These are phyloP conservation scores for Suncus etruscus DNA, from an alignment of 2,113 vertebrate genomes.

Conservation along the genomic window DNA sequence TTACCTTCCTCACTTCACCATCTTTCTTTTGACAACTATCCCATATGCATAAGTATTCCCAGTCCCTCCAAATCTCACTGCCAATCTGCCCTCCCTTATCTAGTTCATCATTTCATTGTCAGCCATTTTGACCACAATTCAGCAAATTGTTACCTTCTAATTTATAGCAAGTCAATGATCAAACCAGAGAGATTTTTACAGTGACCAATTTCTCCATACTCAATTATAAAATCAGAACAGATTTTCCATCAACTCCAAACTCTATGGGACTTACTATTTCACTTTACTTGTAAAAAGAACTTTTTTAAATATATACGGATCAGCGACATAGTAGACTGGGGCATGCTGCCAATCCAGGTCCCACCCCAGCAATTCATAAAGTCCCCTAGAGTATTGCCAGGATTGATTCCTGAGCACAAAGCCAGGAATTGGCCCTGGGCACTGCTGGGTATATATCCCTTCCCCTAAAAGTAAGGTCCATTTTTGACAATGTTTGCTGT, in stretches of 20 bases:
- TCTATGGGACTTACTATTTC: constrained; percentile 36
- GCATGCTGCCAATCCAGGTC: too few relatives aligned
- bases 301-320: too few relatives aligned
- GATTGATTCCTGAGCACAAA: too few relatives aligned
- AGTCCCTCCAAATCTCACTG: background rate
- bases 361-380: too few relatives aligned
- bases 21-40: background rate
- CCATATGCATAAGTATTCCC: background rate
- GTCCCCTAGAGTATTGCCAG: too few relatives aligned
- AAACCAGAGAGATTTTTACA: background rate
- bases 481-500: background rate
- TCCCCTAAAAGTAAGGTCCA: background rate
- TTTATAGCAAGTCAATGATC: constrained; percentile 5
- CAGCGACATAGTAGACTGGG: too few relatives aligned
- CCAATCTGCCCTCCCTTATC: background rate
- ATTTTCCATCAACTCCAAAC: constrained; percentile 20
- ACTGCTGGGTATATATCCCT: too few relatives aligned
- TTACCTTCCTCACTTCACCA: too few relatives aligned
- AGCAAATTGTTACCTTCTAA: background rate
- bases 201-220: background rate
- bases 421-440: too few relatives aligned
- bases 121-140: background rate
- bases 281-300: background rate
- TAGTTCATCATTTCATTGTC: background rate
- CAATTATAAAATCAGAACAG: background rate